Evolutionary conservation across 2,888 invertebrate species (phyloP), one percentile per base, ranked within the genome.

Genomic region (Thysanoteuthis rhombus): DNA sequence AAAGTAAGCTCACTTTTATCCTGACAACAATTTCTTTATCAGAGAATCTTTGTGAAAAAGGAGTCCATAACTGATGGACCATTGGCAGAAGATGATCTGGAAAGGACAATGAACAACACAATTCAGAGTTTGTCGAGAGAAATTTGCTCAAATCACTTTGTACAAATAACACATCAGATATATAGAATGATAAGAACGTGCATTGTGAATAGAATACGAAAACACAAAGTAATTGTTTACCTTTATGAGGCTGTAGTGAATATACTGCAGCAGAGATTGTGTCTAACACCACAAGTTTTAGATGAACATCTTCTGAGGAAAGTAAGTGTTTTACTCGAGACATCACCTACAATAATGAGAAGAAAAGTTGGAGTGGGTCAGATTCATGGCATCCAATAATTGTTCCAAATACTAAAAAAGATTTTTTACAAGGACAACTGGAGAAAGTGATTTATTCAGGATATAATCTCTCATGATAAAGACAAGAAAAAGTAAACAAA

Each of bases 51-150:
- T 95, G 94, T 58, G 95, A 94, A 58, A 97, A 96, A 38, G 97
- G 95, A 47, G 95, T 93, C 97, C 97, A 97, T 40, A 97, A 89
- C 93, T 96, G 95, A 95, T 97, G 97, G 3, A 96, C 95, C 94
- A 96, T 93, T 0, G 97, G 97, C 28, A 97, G 95, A 38, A 97
- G 95, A 45, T 95, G 96, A 95, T 96, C 97, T 97, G 95, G 38
- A 95, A 95, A 52, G 93, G 28, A 93, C n/a, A 92, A 42, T 28
- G 12, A 12, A 40, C 8, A 40, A 38, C 4, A 32, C 1, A 12
- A 75, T n/a, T 75, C 12, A 75, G 4, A 75, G 12, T 75, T 75
- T 75, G n/a, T 10, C 36, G 12, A 75, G n/a, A 75, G 36, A 75
- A 3, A n/a, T 75, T n/a, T 75, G 16, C 58, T 8, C n/a, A n/a